A percentile compares a stretch with the other conserved stretches of the same genome.
Conservation (phyloP, 1,140 invertebrate species). For the Telenomus remus region DNA sequence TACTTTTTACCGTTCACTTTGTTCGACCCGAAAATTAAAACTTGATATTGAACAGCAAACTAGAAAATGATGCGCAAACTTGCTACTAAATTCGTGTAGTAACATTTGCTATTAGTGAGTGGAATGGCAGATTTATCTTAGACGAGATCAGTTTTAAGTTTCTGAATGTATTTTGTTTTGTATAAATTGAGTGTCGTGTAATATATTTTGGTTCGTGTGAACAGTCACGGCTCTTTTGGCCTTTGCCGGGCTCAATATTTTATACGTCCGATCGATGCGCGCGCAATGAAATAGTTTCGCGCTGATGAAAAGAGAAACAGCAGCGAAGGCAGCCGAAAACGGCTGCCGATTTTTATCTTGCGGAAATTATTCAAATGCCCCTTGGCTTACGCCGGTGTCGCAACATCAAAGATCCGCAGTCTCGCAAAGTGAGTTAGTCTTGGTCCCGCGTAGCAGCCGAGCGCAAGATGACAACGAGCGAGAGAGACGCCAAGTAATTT, state of each 20-base stretch:
- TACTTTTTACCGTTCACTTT: neutral
- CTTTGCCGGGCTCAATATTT: slow-evolving; percentile 10
- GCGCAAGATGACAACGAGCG: slow-evolving; percentile 6
- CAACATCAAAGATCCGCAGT: slow-evolving; percentile 49
- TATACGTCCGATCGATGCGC: slow-evolving; percentile 41
- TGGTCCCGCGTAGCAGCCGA: slow-evolving; percentile 2
- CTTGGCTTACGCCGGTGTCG: slow-evolving; percentile 48
- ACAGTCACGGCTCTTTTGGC: slow-evolving; percentile 13
- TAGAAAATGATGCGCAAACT: too few relatives aligned
- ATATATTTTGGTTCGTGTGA: slow-evolving; percentile 9
- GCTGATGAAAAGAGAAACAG: slow-evolving; percentile 42
- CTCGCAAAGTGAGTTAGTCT: slow-evolving; percentile 36
- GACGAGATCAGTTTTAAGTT: too few relatives aligned
- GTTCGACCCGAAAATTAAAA: too few relatives aligned
- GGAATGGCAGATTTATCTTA: too few relatives aligned
- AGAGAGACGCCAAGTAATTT: slow-evolving; percentile 44
- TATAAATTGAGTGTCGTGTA: slow-evolving; percentile 5
- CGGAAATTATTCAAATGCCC: slow-evolving; percentile 58
- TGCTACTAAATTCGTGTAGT: too few relatives aligned
- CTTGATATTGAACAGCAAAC: too few relatives aligned
- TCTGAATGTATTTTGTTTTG: slow-evolving; percentile 4
- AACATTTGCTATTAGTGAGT: too few relatives aligned
- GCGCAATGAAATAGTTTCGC: slow-evolving; percentile 52
- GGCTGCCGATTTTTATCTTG: slow-evolving; percentile 45
- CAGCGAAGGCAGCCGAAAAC: neutral